Conservation (phyloP, 2,888 invertebrate species). For the Rambutsinella grinnellia region DNA sequence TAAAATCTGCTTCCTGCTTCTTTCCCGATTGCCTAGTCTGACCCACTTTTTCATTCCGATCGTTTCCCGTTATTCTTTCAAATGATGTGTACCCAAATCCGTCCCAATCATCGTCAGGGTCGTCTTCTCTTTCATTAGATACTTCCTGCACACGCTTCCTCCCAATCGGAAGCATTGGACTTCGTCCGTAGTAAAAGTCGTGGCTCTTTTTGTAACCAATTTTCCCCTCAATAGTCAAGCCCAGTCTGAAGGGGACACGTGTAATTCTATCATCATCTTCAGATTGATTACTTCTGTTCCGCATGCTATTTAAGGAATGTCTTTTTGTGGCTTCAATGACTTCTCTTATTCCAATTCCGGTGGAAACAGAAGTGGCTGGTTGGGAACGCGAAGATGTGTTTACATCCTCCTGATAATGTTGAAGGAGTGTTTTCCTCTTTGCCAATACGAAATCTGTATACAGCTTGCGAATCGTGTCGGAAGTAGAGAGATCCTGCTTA, state of each 20-base stretch:
- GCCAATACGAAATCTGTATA: not conserved
- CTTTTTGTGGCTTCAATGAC: conserved; percentile 8
- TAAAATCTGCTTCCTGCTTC: conserved; percentile 8
- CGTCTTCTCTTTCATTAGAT: not conserved
- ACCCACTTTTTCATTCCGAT: not conserved
- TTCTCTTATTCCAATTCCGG: conserved; percentile 3
- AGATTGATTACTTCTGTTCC: not conserved
- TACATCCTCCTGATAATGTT: not conserved
- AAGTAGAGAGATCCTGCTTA: conserved; percentile 10
- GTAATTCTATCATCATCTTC: not conserved
- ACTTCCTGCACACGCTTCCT: not conserved
- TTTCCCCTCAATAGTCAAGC: not conserved
- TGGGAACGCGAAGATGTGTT: not conserved
- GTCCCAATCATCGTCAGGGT: not conserved
- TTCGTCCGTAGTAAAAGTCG: conserved; percentile 39
- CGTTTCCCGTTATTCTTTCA: not conserved
- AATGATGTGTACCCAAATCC: not conserved
- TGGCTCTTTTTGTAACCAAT: not conserved
- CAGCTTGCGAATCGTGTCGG: conserved; percentile 25
- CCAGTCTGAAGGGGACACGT: not conserved
- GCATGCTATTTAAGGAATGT: not conserved
- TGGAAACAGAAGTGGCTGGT: not conserved
- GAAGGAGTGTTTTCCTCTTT: not conserved
- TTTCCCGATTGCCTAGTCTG: too few species aligned
- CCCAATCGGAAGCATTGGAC: not conserved